A percentile compares a stretch with the other conserved stretches of the same genome.
Evolutionary conservation across 1,140 invertebrate species (phyloP).

Genomic region (Rhopalosiphum maidis): DNA sequence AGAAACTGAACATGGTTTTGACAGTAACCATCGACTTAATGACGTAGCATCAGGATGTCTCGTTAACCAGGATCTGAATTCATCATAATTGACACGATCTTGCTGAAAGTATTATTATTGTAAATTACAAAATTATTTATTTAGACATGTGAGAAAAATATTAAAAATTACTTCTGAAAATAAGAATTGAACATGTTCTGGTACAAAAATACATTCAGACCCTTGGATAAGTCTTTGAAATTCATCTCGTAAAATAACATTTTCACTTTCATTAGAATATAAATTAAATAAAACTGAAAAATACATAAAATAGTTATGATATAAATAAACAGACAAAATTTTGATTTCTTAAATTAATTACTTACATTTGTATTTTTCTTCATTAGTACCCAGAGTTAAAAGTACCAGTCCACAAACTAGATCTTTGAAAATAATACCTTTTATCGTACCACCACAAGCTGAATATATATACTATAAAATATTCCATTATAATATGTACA

Average conservation of each 20-base stretch:
- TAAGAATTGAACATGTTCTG: constrained; percentile 37
- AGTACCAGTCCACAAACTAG: constrained; percentile 83
- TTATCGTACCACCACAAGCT: constrained; percentile 79
- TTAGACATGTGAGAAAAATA: background rate
- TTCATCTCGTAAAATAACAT: constrained; percentile 77
- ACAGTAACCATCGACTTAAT: constrained; percentile 80
- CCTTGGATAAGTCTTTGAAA: constrained; percentile 66
- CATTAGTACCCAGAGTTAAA: constrained; percentile 79
- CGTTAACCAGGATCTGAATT: constrained; percentile 75
- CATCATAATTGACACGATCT: constrained; percentile 73
- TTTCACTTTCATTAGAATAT: constrained; percentile 81
- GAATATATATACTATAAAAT: constrained; percentile 72
- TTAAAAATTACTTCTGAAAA: constrained; percentile 43
- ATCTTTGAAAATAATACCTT: constrained; percentile 84
- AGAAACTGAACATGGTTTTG: constrained; percentile 71
- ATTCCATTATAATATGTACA: background rate
- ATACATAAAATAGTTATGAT: constrained; percentile 44
- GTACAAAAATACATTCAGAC: constrained; percentile 45
- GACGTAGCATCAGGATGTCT: constrained; percentile 77
- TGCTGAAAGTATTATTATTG: constrained; percentile 62
- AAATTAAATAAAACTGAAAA: constrained; percentile 81
- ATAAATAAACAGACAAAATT: constrained; percentile 57
- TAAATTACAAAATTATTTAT: constrained; percentile 30
- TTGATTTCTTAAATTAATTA: constrained; percentile 55
- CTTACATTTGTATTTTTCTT: constrained; percentile 86